Evolutionary conservation across 2,797 vertebrate species (phyloP), one percentile per base, ranked within the genome.

Genomic region (Alectoris magna): DNA sequence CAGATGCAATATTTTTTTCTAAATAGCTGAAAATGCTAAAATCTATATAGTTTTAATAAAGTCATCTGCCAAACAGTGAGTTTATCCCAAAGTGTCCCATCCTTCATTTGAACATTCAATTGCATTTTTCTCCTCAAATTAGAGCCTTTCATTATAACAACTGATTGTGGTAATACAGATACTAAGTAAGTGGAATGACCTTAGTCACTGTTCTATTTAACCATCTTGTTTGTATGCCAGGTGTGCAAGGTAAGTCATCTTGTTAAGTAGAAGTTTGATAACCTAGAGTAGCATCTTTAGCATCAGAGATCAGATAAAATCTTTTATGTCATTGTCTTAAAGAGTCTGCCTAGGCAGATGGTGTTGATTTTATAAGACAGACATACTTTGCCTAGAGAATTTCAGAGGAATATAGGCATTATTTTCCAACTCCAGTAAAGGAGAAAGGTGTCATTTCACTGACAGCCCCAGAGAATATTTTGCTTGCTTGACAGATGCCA

Each of bases 401-500:
- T 97, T 97, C 95, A 87, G 94, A 93, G 92, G 96, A 97, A 97
- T 96, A 91, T 86, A 90, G 95, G 83, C 88, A 97, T 96, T 96
- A 94, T 97, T 97, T 96, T 97, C 79, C 77, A 95, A 95, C 88
- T 94, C 91, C 88, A 91, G 85, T 87, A 97, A 95, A 96, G 95
- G 91, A 97, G 96, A 96, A 96, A 97, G 97, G 96, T 98, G 97
- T 97, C 96, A 96, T 96, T 96, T 95, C 96, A 88, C 84, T 97
- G 94, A 94, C 91, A 96, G 88, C 90, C 94, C 94, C 94, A 94
- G 96, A 46, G 84, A 95, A 92, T 93, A 96, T 96, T 97, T 95
- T 96, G 86, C 94, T 97, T 97, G 96, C 79, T 90, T 97, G 97
- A 96, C 97, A 98, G 97, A 97, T 97, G 97, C 96, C 96, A 97